These are phyloP conservation scores for Melanostoma mellinum DNA, from an alignment of 2,888 invertebrate species.

Conservation along the genomic window DNA sequence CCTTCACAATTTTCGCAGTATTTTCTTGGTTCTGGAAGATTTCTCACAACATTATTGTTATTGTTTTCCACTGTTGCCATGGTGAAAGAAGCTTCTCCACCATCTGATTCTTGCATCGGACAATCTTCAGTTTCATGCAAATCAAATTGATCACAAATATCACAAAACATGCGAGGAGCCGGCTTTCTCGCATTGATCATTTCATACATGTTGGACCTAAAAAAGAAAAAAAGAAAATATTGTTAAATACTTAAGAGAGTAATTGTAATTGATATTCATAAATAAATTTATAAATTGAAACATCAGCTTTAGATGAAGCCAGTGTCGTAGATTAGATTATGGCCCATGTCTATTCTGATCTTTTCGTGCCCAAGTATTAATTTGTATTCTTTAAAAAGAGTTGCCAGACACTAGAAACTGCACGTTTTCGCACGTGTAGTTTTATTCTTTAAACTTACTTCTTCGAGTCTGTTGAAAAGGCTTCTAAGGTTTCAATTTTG, in stretches of 20 bases:
- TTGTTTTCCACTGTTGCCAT: slow-evolving; percentile 46
- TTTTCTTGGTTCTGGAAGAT: slow-evolving; percentile 84
- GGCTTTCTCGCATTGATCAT: slow-evolving; percentile 82
- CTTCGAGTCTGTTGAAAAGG: slow-evolving; percentile 81
- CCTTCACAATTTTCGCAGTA: slow-evolving; percentile 98
- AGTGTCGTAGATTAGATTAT: too few relatives aligned
- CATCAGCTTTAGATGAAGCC: too few relatives aligned
- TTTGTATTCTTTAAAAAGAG: too few relatives aligned
- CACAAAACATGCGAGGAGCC: slow-evolving; percentile 95
- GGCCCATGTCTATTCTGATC: too few relatives aligned
- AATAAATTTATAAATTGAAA: too few relatives aligned
- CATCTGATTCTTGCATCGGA: slow-evolving; percentile 90
- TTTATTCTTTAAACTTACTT: slow-evolving; percentile 81
- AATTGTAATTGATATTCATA: background rate
- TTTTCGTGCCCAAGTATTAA: too few relatives aligned
- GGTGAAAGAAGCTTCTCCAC: slow-evolving; percentile 81
- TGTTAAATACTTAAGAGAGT: background rate
- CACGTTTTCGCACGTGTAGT: background rate
- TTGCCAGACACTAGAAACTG: too few relatives aligned
- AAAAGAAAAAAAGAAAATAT: slow-evolving; percentile 1
- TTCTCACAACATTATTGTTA: slow-evolving; percentile 76
- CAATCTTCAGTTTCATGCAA: slow-evolving; percentile 99
- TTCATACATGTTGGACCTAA: slow-evolving; percentile 83
- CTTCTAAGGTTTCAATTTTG: slow-evolving; percentile 90
- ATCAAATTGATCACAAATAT: slow-evolving; percentile 98